phyloP scores from a whole-genome alignment of 2,888 invertebrate species.

The Orchestes rusci region DNA sequence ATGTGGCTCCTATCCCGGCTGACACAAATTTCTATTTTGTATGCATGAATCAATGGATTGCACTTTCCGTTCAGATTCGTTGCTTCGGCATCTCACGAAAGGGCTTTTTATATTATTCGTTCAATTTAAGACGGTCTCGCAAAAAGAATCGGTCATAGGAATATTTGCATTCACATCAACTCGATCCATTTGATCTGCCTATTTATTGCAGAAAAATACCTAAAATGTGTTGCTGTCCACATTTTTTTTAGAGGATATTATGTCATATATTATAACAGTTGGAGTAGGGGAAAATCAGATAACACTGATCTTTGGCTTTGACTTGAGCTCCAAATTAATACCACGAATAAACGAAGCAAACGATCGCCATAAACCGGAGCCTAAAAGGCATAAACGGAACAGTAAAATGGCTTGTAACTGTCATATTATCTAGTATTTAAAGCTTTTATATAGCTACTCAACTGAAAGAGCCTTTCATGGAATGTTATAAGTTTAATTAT shows the following conservation, averaged over 20 bases:
- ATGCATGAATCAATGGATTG: slow-evolving; percentile 26
- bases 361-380: too few species aligned
- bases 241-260: background rate
- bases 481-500: too few species aligned
- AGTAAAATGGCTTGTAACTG: background rate
- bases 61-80: slow-evolving; percentile 23
- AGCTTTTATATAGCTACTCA: too few species aligned
- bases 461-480: too few species aligned
- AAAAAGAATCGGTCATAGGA: too few species aligned
- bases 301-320: too few species aligned
- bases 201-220: background rate
- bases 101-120: too few species aligned
- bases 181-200: too few species aligned
- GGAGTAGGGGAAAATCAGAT: background rate
- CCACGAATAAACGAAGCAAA: too few species aligned
- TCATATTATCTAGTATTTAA: background rate
- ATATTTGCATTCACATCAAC: too few species aligned
- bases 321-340: too few species aligned
- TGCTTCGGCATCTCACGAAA: slow-evolving; percentile 20
- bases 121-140: background rate
- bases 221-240: background rate
- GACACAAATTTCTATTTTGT: slow-evolving; percentile 24
- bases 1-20: slow-evolving; percentile 16
- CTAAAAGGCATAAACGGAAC: slow-evolving; percentile 1
- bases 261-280: background rate